Conservation (phyloP, 1,140 invertebrate genomes). For the Papilio glaucus region DNA sequence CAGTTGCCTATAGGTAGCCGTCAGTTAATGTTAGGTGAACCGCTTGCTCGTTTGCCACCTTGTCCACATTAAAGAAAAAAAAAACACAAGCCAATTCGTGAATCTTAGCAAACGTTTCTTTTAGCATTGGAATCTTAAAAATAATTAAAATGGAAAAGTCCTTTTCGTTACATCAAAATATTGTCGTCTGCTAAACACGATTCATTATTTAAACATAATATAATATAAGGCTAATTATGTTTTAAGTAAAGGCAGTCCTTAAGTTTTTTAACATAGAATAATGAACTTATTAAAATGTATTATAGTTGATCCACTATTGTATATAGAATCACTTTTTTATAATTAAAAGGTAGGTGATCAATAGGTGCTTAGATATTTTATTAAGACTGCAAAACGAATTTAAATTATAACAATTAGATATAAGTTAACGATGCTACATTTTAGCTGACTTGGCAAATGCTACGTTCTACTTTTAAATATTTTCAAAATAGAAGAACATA, state of each 20-base stretch:
- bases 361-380: slow-evolving; percentile 75
- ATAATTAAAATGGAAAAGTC: no score
- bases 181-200: no score
- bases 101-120: no score
- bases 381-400: slow-evolving; percentile 80
- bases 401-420: slow-evolving; percentile 67
- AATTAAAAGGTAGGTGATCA: slow-evolving; percentile 52
- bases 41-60: no score
- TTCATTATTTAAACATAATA: not conserved
- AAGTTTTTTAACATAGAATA: slow-evolving; percentile 18
- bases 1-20: no score
- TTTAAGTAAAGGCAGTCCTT: not conserved
- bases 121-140: no score
- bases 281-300: slow-evolving; percentile 26
- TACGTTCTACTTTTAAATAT: not conserved
- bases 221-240: not conserved
- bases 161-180: no score
- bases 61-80: no score
- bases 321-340: slow-evolving; percentile 43
- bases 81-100: no score
- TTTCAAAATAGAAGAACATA: not conserved
- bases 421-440: slow-evolving; percentile 51
- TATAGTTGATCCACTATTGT: slow-evolving; percentile 27
- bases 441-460: not conserved
- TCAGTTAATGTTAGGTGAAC: no score